A percentile compares a stretch with the other conserved stretches of the same genome.
These are phyloP conservation scores for Rhinolophus sinicus DNA, from an alignment of 2,113 vertebrate species.

Conservation along the genomic window DNA sequence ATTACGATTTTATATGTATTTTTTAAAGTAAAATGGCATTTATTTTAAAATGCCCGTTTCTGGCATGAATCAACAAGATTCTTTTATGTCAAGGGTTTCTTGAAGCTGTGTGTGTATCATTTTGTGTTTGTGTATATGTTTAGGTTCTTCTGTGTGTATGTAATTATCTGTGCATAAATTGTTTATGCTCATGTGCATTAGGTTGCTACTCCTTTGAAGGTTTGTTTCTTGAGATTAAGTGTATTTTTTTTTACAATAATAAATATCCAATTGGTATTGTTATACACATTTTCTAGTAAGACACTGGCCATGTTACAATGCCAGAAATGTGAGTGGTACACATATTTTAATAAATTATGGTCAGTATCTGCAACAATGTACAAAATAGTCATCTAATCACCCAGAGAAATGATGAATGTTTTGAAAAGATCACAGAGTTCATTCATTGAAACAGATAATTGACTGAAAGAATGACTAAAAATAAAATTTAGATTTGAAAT, in stretches of 20 bases:
- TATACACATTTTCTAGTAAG: not conserved
- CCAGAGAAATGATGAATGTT: not conserved
- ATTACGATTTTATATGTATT: not conserved
- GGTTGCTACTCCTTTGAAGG: not conserved
- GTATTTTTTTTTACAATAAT: not conserved
- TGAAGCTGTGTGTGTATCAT: not conserved
- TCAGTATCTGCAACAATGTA: not conserved
- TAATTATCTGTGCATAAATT: not conserved
- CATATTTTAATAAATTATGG: not conserved
- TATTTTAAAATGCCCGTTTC: not conserved
- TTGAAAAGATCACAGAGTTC: not conserved
- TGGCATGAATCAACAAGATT: not conserved
- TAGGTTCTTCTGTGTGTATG: not conserved
- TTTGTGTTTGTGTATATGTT: not conserved
- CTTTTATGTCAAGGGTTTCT: not conserved
- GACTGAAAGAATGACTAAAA: not conserved
- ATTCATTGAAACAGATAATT: not conserved
- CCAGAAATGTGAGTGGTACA: not conserved
- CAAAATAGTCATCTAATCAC: not conserved
- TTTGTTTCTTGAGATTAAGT: not conserved
- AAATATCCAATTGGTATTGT: not conserved
- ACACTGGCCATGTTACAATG: not conserved
- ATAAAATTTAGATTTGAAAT: conserved; percentile 8
- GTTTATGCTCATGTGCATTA: not conserved
- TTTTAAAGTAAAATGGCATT: not conserved